A percentile compares a stretch with the other conserved stretches of the same genome.
Evolutionary conservation across 2,888 invertebrate species (phyloP).

Genomic region (Cryptus armator): DNA sequence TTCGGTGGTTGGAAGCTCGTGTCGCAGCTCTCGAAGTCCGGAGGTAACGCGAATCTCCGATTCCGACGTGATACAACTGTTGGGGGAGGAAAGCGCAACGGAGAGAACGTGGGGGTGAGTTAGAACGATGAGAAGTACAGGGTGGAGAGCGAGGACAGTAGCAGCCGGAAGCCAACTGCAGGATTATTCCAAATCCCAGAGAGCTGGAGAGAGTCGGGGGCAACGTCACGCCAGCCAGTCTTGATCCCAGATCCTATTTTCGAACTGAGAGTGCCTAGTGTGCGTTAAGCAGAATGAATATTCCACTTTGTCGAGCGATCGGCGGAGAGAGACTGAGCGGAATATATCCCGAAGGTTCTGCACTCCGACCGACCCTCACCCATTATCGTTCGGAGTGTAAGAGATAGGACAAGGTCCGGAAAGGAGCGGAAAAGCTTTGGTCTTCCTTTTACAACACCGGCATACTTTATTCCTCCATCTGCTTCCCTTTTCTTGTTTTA

Average conservation of each 20-base stretch:
- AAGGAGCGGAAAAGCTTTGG: slow-evolving; percentile 8
- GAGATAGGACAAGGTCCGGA: slow-evolving; percentile 20
- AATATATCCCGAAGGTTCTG: slow-evolving; percentile 7
- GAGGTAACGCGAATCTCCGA: slow-evolving; percentile 26
- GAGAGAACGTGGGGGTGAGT: not conserved
- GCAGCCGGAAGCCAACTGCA: slow-evolving; percentile 72
- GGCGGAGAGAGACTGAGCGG: slow-evolving; percentile 5
- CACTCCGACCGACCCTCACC: slow-evolving; percentile 11
- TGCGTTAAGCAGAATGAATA: slow-evolving; percentile 65
- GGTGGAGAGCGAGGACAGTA: slow-evolving; percentile 43
- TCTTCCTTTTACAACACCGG: slow-evolving; percentile 12
- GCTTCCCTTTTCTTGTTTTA: slow-evolving; percentile 3
- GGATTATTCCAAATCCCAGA: slow-evolving; percentile 72
- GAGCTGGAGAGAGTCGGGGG: slow-evolving; percentile 18
- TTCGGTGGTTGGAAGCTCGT: not conserved
- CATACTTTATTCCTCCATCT: slow-evolving; percentile 17
- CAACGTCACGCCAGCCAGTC: slow-evolving; percentile 65
- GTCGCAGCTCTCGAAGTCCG: not conserved
- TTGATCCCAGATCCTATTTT: slow-evolving; percentile 75
- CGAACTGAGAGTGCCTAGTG: slow-evolving; percentile 62
- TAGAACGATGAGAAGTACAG: slow-evolving; percentile 33
- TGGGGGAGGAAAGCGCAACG: not conserved
- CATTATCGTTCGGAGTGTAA: slow-evolving; percentile 9
- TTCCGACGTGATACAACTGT: slow-evolving; percentile 29
- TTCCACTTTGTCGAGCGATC: slow-evolving; percentile 60